A percentile compares a stretch with the other conserved stretches of the same genome.
phyloP scores from a whole-genome alignment of 2,888 invertebrate species.

The Leucozona laternaria region DNA sequence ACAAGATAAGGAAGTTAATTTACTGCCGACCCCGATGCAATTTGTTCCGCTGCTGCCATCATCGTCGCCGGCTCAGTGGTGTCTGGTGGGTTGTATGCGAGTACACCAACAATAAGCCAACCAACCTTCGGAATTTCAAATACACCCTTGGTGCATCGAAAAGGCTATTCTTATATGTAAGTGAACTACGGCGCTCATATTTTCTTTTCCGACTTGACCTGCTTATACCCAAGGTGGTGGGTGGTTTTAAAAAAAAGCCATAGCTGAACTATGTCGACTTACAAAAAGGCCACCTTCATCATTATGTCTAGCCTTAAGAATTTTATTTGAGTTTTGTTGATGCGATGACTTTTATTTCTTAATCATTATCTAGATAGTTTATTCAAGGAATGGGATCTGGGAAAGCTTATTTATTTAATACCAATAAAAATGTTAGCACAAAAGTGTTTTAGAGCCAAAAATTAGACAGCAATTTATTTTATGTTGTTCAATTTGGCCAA shows the following conservation, averaged over 20 bases:
- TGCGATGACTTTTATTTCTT: too few relatives aligned
- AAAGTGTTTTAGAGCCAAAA: too few relatives aligned
- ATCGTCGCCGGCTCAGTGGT: neutral
- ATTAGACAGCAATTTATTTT: too few relatives aligned
- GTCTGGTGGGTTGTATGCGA: neutral
- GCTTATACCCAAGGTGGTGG: neutral
- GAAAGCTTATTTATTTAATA: too few relatives aligned
- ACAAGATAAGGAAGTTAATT: constrained; percentile 31
- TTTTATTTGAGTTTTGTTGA: too few relatives aligned
- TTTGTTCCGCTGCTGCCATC: constrained; percentile 21
- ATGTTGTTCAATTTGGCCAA: too few relatives aligned
- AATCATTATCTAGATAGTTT: too few relatives aligned
- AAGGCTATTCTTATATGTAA: neutral
- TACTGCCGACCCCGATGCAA: constrained; percentile 49
- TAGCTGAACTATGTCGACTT: neutral
- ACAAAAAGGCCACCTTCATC: neutral
- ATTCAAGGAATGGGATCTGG: too few relatives aligned
- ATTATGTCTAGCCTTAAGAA: too few relatives aligned
- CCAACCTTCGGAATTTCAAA: constrained; percentile 11
- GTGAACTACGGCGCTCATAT: constrained; percentile 25
- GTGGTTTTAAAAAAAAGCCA: neutral
- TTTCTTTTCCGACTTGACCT: constrained; percentile 38
- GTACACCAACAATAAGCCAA: neutral
- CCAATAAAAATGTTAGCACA: too few relatives aligned
- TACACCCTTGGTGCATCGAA: neutral